These are phyloP conservation scores for Sebastes oblongus DNA, from an alignment of 2,797 vertebrate genomes.

Conservation along the genomic window DNA sequence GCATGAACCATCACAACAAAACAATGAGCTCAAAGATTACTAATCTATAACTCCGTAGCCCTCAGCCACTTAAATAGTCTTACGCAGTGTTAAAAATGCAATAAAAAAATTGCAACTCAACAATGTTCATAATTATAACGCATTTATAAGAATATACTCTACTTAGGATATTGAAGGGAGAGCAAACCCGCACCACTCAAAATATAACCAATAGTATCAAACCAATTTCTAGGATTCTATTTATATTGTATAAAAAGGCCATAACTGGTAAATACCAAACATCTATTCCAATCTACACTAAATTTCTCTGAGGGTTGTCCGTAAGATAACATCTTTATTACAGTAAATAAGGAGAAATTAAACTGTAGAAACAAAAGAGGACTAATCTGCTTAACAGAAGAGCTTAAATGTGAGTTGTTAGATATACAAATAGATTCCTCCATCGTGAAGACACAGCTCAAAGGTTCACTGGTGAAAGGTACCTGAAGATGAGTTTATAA, in stretches of 20 bases:
- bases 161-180: slow-evolving; percentile 39
- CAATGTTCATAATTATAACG: slow-evolving; percentile 42
- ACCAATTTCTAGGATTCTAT: slow-evolving; percentile 63
- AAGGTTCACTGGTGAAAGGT: slow-evolving; percentile 52
- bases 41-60: slow-evolving; percentile 15
- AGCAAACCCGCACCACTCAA: slow-evolving; percentile 57
- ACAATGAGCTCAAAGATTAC: slow-evolving; percentile 35
- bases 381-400: slow-evolving; percentile 48
- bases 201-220: slow-evolving; percentile 64
- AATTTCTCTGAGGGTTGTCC: slow-evolving; percentile 39
- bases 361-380: slow-evolving; percentile 43
- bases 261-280: slow-evolving; percentile 57
- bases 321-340: slow-evolving; percentile 51
- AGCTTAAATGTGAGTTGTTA: slow-evolving; percentile 43
- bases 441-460: slow-evolving; percentile 38
- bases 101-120: slow-evolving; percentile 52
- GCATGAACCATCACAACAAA: slow-evolving; percentile 49
- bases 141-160: slow-evolving; percentile 52
- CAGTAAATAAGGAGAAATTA: slow-evolving; percentile 47
- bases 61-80: slow-evolving; percentile 37
- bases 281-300: slow-evolving; percentile 57
- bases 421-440: slow-evolving; percentile 49
- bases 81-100: slow-evolving; percentile 61
- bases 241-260: slow-evolving; percentile 58
- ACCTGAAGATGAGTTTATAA: slow-evolving; percentile 54